Base-by-base conservation (phyloP, 2,113 vertebrate species). In the Spermophilus dauricus region DNA sequence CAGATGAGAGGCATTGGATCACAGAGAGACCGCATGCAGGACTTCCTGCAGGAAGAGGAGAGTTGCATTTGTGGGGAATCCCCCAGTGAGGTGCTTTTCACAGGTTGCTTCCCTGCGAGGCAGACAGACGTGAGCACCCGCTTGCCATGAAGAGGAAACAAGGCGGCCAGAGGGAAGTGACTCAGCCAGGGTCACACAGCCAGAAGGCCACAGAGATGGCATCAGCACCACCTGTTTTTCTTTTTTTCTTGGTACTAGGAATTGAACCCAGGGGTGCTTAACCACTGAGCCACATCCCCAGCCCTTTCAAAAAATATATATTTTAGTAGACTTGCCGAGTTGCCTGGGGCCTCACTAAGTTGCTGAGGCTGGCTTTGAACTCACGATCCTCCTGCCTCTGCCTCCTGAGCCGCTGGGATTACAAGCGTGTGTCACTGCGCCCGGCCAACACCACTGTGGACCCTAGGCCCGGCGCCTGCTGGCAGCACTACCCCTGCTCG, bases 11-110 rank as follows among this genome's bases (percentile, higher is more conserved):
- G 56, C 20, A 1, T 56, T 32, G 70, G 0, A 28, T 63, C 20
- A 26, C 81, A 63, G 45, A 63, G 80, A 72, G 89, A 67, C 89
- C 39, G 89, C 83, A 51, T 0, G 1, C 2, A 18, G 91, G 77
- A 45, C 80, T 96, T 91, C 85, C 80, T 76, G 92, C 75, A 89
- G 91, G 48, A 82, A 96, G 91, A 84, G 63, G 81, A 78, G 56
- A 28, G 32, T 2, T 1, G 4, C 2, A 4, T 2, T 37, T n/a
- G 1, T 58, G 22, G 88, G 96, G 96, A 94, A 95, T 83, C 93
- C 87, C 97, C 93, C 42, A 0, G 4, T 2, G 9, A 8, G 63
- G 86, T 45, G 65, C 87, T 73, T 72, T 77, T 72, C 58, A 32
- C n/a, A 30, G 69, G 42, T 30, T 69, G 24, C 76, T 65, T 91